Percentiles rank a stretch among this genome's conserved stretches.
Conservation (phyloP, 2,797 vertebrate species). For the Periophthalmus magnuspinnatus region DNA sequence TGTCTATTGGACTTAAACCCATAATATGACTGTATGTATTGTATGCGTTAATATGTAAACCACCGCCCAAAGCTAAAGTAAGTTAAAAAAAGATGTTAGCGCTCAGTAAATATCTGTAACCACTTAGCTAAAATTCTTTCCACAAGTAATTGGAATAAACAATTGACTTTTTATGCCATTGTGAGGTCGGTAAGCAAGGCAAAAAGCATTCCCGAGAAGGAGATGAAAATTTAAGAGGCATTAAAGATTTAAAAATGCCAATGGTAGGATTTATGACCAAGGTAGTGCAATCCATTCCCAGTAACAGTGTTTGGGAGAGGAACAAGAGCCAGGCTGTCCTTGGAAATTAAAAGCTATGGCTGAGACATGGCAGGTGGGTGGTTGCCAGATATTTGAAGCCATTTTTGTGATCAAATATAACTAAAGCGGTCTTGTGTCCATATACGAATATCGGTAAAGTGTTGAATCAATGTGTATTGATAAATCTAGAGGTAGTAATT, state of each 20-base stretch:
- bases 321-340: conserved; percentile 21
- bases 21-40: not conserved
- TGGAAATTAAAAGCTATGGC: conserved; percentile 21
- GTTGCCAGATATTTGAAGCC: conserved; percentile 8
- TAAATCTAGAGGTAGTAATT: not conserved
- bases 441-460: conserved; percentile 1
- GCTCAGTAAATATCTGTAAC: conserved; percentile 36
- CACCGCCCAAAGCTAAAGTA: conserved; percentile 15
- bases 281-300: conserved; percentile 36
- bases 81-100: conserved; percentile 27
- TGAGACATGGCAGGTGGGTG: conserved; percentile 28
- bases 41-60: conserved; percentile 34
- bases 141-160: conserved; percentile 59
- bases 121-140: conserved; percentile 39
- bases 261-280: conserved; percentile 62
- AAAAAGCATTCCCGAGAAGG: conserved; percentile 49
- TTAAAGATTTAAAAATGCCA: conserved; percentile 79
- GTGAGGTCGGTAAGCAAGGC: conserved; percentile 23
- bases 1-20: not conserved
- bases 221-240: conserved; percentile 70
- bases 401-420: conserved; percentile 17
- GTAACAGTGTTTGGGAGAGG: conserved; percentile 20
- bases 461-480: not conserved
- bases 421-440: not conserved
- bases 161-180: conserved; percentile 49